Base-by-base conservation (phyloP, 1,140 invertebrate genomes). In the Callitettix versicolor region DNA sequence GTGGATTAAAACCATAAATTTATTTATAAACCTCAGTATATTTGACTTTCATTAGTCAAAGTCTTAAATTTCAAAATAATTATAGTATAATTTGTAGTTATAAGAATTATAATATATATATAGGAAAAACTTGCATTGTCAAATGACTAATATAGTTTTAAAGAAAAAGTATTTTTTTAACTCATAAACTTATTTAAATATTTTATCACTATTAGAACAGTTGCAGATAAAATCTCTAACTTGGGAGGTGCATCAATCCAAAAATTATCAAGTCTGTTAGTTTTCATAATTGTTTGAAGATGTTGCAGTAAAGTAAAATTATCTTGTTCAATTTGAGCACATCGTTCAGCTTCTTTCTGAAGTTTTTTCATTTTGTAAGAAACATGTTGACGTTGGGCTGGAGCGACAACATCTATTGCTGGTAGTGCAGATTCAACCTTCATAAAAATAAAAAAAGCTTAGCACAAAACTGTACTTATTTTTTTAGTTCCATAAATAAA, bases 251-350 rank as follows among this genome's bases (percentile, higher is more conserved):
- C 74, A 11, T 69, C 68, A 3, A 59, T 57, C 77, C 77, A 78
- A 50, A 66, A 66, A 60, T 80, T 77, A 58, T 79, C 77, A 3
- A 79, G 67, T 22, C 78, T 63, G 54, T 69, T 75, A 1, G 68
- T 72, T 43, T 62, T 65, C 74, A 76, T 79, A 48, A 80, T 76
- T 17, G 66, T 62, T 17, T 64, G 67, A 15, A 80, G 65, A 34
- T 76, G 71, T 61, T 77, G 71, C 52, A 79, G 62, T 18, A 81
- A 62, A 30, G 71, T 71, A 55, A 74, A 74, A 65, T 81, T 81
- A 57, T 79, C 75, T 24, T 64, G 63, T 57, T 74, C 69, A 24
- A 79, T 75, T 63, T 73, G 70, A 40, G 64, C 56, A 46, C 64
- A 68, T 14, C 78, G 64, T 61, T 81, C 78, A 3, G 63, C 59